Percentiles rank a stretch among this genome's conserved stretches.
Conservation (phyloP, 2,888 invertebrate genomes). For the Nematopogon swammerdamellus region DNA sequence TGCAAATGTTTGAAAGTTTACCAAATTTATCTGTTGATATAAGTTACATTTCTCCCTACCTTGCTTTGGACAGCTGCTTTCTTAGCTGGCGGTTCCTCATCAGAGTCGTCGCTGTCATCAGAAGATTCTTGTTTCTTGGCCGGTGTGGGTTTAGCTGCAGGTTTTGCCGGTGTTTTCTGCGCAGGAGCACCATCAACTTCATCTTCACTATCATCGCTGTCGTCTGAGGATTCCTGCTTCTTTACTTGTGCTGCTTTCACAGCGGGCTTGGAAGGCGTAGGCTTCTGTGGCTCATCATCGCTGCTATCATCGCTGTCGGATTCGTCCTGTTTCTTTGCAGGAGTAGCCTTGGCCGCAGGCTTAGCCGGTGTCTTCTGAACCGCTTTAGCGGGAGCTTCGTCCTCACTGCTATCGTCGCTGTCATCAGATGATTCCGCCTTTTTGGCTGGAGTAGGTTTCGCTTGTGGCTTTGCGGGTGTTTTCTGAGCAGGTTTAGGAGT, state of each 20-base stretch:
- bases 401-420: conserved; percentile 34
- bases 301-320: conserved; percentile 36
- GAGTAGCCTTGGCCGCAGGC: conserved; percentile 18
- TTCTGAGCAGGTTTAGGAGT: background rate
- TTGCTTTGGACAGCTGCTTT: no score
- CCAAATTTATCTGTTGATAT: no score
- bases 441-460: conserved; percentile 15
- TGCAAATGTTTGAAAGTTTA: no score
- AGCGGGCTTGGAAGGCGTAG: conserved; percentile 17
- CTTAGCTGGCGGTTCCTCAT: conserved; percentile 17
- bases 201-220: conserved; percentile 22
- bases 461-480: conserved; percentile 13
- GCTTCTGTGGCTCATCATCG: conserved; percentile 32
- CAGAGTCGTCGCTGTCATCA: conserved; percentile 25
- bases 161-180: conserved; percentile 15
- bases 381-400: conserved; percentile 19
- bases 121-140: conserved; percentile 9
- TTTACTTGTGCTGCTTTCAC: conserved; percentile 14
- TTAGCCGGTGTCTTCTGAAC: conserved; percentile 11
- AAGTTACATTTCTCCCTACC: no score
- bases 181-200: conserved; percentile 20
- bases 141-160: conserved; percentile 12
- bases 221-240: conserved; percentile 26
- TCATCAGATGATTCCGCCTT: conserved; percentile 27
- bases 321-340: conserved; percentile 25